phyloP scores from a whole-genome alignment of 2,113 vertebrate species.

The Oophaga pumilio region DNA sequence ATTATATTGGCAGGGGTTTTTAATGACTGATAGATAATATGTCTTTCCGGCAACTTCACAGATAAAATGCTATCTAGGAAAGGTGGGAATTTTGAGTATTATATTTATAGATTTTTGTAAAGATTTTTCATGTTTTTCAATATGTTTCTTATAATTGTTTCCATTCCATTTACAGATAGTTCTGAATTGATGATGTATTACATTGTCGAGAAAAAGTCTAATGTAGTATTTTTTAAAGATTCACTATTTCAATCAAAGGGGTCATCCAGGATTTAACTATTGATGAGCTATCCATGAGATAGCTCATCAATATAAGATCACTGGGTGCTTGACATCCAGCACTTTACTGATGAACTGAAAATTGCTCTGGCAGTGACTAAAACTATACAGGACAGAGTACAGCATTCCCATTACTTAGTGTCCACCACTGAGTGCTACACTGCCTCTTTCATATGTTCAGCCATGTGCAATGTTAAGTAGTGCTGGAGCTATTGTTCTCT shows the following conservation, averaged over 20 bases:
- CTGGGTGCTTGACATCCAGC: too few relatives aligned
- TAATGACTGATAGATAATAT: conserved; percentile 48
- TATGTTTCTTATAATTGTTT: not conserved
- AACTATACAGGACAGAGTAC: too few relatives aligned
- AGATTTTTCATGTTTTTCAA: not conserved
- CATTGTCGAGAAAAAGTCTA: not conserved
- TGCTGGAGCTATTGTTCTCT: too few relatives aligned
- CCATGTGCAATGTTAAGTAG: too few relatives aligned
- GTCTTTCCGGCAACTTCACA: conserved; percentile 33
- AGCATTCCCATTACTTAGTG: too few relatives aligned
- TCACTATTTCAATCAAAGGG: not conserved
- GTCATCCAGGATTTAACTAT: too few relatives aligned
- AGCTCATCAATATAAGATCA: too few relatives aligned
- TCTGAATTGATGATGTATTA: not conserved
- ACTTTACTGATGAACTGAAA: too few relatives aligned
- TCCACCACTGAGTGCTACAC: too few relatives aligned
- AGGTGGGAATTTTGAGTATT: conserved; percentile 6
- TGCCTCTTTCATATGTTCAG: too few relatives aligned
- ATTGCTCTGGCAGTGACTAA: too few relatives aligned
- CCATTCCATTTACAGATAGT: not conserved
- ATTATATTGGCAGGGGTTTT: conserved; percentile 32
- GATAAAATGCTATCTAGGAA: not conserved
- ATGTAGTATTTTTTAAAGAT: not conserved
- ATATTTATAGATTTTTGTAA: not conserved
- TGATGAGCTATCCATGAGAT: too few relatives aligned